Evolutionary conservation across 2,888 invertebrate species (phyloP).

Genomic region (Desoria tigrina): DNA sequence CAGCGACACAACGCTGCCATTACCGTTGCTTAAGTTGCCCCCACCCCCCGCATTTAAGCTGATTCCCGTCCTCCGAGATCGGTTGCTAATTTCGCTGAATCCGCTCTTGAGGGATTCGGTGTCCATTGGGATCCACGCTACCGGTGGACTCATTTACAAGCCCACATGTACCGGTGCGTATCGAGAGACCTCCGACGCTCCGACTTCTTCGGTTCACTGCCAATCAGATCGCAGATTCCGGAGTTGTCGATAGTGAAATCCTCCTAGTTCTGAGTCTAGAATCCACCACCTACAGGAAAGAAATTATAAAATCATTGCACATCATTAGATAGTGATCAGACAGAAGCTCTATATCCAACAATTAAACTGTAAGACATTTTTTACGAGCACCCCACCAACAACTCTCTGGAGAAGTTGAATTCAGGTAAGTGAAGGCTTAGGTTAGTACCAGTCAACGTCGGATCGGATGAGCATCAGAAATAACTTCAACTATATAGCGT

Average conservation of each 20-base stretch:
- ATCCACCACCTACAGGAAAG: conserved; percentile 5
- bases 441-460: no score
- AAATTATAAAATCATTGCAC: background rate
- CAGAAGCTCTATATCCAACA: background rate
- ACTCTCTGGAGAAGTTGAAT: background rate
- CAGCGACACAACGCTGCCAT: conserved; percentile 42
- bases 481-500: no score
- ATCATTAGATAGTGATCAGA: conserved; percentile 4
- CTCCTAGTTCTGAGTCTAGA: background rate
- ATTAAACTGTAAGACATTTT: conserved; percentile 11
- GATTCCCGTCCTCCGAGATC: conserved; percentile 59
- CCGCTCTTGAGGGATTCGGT: conserved; percentile 88
- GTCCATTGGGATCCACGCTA: conserved; percentile 67
- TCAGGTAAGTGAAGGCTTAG: no score
- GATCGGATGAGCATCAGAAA: no score
- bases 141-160: conserved; percentile 46
- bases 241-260: background rate
- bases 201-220: background rate
- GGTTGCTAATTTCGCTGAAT: conserved; percentile 77
- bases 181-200: conserved; percentile 22
- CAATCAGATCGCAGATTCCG: conserved; percentile 1
- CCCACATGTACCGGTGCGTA: conserved; percentile 27
- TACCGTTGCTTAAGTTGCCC: conserved; percentile 16
- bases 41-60: conserved; percentile 26
- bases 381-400: conserved; percentile 2